phyloP scores from a whole-genome alignment of 2,888 invertebrate genomes.

The Orthonychiurus folsomi region DNA sequence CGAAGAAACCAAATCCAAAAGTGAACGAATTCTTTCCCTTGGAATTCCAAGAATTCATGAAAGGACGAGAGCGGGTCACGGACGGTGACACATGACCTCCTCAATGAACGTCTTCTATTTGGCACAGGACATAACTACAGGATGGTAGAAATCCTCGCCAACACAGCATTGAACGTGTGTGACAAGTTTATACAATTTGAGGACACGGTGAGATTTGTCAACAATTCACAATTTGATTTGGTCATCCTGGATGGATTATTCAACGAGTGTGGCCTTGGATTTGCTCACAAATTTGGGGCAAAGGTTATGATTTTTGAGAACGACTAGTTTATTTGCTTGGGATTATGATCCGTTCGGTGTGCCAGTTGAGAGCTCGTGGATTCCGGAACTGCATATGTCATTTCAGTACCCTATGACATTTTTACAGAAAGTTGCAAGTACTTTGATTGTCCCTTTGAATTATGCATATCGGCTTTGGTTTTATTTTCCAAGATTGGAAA shows the following conservation, averaged over 20 bases:
- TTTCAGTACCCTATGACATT: slow-evolving; percentile 26
- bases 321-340: slow-evolving; percentile 23
- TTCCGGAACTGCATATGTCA: slow-evolving; percentile 20
- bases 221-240: slow-evolving; percentile 27
- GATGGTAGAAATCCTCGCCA: neutral
- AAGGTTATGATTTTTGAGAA: slow-evolving; percentile 26
- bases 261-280: slow-evolving; percentile 32
- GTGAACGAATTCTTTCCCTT: slow-evolving; percentile 21
- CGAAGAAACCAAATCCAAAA: slow-evolving; percentile 25
- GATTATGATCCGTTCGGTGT: slow-evolving; percentile 20
- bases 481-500: slow-evolving; percentile 23
- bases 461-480: slow-evolving; percentile 11
- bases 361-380: slow-evolving; percentile 16
- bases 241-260: slow-evolving; percentile 28
- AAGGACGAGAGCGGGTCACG: neutral
- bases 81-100: slow-evolving; percentile 2
- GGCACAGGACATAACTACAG: neutral
- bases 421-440: slow-evolving; percentile 15
- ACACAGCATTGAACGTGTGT: slow-evolving; percentile 14
- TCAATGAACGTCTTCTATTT: neutral
- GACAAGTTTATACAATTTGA: slow-evolving; percentile 16
- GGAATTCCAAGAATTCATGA: slow-evolving; percentile 1
- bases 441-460: slow-evolving; percentile 14
- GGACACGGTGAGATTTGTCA: slow-evolving; percentile 21
- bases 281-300: slow-evolving; percentile 24